Percentiles rank a stretch among this genome's conserved stretches.
Conservation (phyloP, 1,140 invertebrate genomes). For the Holotrichia oblita region DNA sequence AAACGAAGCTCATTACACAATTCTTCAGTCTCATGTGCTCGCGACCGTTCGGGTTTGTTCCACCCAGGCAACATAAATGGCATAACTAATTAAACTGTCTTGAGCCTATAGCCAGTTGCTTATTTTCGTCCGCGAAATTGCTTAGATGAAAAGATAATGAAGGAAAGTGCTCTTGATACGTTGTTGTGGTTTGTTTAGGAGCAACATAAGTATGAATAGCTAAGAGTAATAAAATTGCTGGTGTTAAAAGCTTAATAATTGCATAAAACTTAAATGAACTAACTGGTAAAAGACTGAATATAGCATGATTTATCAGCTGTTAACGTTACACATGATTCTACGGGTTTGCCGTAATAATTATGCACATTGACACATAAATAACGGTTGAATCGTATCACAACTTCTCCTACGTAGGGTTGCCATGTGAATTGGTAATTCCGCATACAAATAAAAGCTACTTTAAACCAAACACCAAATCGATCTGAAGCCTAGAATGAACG, state of each 20-base stretch:
- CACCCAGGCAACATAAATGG: conserved; percentile 5
- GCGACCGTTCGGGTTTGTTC: conserved; percentile 22
- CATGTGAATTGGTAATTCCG: too few species aligned
- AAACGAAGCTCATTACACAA: conserved; percentile 19
- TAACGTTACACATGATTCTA: not conserved
- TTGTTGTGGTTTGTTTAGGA: not conserved
- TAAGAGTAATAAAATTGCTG: not conserved
- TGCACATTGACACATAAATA: too few species aligned
- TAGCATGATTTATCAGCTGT: not conserved
- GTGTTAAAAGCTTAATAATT: not conserved
- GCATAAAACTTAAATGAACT: not conserved
- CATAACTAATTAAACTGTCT: conserved; percentile 26
- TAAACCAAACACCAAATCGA: too few species aligned
- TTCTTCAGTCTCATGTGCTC: not conserved
- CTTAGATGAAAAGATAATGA: conserved; percentile 28
- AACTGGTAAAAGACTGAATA: not conserved
- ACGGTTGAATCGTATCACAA: too few species aligned
- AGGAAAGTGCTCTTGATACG: not conserved
- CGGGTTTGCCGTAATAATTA: not conserved
- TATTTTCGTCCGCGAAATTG: conserved; percentile 26
- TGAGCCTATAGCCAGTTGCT: not conserved
- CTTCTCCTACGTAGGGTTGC: too few species aligned
- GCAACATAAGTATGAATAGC: not conserved
- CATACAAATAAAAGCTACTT: too few species aligned
- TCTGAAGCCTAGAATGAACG: too few species aligned